Base-by-base conservation (phyloP, 2,797 vertebrate genomes). In the Mormyrops boulengeri region DNA sequence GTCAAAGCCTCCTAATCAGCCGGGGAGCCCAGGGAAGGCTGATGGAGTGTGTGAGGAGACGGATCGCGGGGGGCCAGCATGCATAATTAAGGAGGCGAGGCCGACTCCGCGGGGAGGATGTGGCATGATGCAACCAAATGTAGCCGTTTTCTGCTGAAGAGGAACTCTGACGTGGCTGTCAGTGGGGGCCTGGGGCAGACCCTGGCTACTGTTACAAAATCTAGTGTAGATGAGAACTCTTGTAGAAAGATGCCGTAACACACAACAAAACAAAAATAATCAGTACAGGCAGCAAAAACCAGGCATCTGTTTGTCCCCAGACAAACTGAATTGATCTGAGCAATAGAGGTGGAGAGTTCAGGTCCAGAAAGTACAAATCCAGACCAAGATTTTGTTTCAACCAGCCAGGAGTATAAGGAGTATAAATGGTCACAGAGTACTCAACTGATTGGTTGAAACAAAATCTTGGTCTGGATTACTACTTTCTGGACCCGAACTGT, bases 1-100 rank as follows among this genome's bases (percentile, higher is more conserved):
- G 93, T 95, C 95, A 95, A 96, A 96, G 95, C 95, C 94, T 93
- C 92, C 94, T 97, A 96, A 97, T 96, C 95, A 97, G 96, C 95
- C 95, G 95, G 93, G 87, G 89, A 94, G 94, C 94, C 91, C 92
- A 92, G 94, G 94, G 95, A 94, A 91, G 95, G 92, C 92, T 90
- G 90, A 94, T 95, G 91, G 94, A 95, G 92, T 93, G 92, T 87
- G 92, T 91, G 92, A 50, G 73, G 93, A 95, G 94, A 93, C 92
- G 92, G 95, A 94, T 93, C 93, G 93, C 93, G 94, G 91, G 57
- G 26, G 93, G 94, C 93, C 94, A 92, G 92, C 92, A 94, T 95
- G 94, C 93, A 96, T 95, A 95, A 95, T 96, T 95, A 95, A 95
- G 90, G 89, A 92, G 92, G 91, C 94, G 93, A 93, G 92, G 91